These are phyloP conservation scores for Rhynchotus rufescens DNA, from an alignment of 2,797 vertebrate genomes.

Conservation along the genomic window DNA sequence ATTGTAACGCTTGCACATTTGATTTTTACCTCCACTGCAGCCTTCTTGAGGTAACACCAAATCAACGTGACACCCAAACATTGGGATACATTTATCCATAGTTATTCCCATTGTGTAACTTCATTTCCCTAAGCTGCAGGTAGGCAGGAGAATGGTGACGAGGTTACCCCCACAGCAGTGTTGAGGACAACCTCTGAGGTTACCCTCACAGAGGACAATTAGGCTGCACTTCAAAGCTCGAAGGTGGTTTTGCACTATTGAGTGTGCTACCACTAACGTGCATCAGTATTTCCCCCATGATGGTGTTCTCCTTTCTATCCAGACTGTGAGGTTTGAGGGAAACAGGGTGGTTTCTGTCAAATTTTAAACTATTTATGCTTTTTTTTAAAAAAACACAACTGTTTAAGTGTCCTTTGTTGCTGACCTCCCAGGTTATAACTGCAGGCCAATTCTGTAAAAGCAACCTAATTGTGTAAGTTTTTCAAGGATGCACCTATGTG, in stretches of 20 bases:
- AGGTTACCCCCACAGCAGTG: not conserved
- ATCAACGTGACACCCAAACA: not conserved
- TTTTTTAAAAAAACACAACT: constrained; percentile 13
- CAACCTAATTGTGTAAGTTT: not conserved
- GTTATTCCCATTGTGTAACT: not conserved
- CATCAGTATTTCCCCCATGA: constrained; percentile 37
- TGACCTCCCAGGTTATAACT: constrained; percentile 33
- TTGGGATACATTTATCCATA: not conserved
- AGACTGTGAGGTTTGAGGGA: not conserved
- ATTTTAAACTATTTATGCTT: constrained; percentile 59
- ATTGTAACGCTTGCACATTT: constrained; percentile 54
- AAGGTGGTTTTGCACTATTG: constrained; percentile 37
- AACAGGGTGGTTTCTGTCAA: not conserved
- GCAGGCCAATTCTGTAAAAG: not conserved
- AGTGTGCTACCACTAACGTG: constrained; percentile 52
- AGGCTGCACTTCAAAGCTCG: constrained; percentile 38
- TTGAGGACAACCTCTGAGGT: too few species aligned
- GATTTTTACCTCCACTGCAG: constrained; percentile 51
- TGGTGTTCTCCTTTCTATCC: constrained; percentile 44
- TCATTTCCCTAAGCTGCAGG: not conserved
- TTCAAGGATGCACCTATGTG: not conserved
- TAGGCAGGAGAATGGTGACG: not conserved
- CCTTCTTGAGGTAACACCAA: constrained; percentile 8
- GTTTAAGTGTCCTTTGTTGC: constrained; percentile 47
- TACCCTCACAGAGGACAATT: not conserved